Conservation (phyloP, 1,140 invertebrate species). For the honey bee (Apis mellifera) region DNA sequence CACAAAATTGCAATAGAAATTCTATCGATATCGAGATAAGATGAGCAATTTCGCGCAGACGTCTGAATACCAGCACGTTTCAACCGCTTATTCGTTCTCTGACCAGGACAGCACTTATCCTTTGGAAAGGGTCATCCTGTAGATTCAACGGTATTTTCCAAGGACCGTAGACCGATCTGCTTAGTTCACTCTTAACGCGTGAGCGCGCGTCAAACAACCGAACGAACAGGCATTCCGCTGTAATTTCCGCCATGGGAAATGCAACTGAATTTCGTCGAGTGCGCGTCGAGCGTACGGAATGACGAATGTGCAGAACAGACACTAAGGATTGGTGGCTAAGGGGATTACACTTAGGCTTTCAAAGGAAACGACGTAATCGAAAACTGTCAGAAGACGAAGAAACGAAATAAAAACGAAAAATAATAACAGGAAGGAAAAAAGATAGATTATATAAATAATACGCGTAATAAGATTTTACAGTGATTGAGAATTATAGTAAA, state of each 20-base stretch:
- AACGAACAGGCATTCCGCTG: neutral
- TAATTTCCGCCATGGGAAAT: conserved; percentile 20
- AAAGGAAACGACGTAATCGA: conserved; percentile 39
- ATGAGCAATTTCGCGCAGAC: neutral
- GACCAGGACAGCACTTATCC: neutral
- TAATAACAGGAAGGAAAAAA: conserved; percentile 7
- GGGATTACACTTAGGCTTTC: conserved; percentile 22
- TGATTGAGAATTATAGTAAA: neutral
- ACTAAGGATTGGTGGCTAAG: neutral
- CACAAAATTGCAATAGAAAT: conserved; percentile 9
- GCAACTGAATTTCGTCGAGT: conserved; percentile 25
- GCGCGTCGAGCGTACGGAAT: neutral
- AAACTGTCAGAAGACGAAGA: conserved; percentile 39
- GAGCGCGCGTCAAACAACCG: neutral
- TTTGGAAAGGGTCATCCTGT: neutral
- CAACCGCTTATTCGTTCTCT: conserved; percentile 1
- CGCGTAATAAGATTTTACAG: conserved; percentile 23
- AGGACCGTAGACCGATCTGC: neutral
- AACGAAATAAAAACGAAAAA: conserved; percentile 44
- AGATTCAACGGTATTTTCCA: neutral
- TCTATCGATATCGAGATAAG: neutral
- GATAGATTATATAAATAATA: conserved; percentile 30
- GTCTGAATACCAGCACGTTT: neutral
- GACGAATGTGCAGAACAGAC: neutral
- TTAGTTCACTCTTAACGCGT: neutral